Conservation (phyloP, 2,113 vertebrate genomes). For the Seriola rivoliana region DNA sequence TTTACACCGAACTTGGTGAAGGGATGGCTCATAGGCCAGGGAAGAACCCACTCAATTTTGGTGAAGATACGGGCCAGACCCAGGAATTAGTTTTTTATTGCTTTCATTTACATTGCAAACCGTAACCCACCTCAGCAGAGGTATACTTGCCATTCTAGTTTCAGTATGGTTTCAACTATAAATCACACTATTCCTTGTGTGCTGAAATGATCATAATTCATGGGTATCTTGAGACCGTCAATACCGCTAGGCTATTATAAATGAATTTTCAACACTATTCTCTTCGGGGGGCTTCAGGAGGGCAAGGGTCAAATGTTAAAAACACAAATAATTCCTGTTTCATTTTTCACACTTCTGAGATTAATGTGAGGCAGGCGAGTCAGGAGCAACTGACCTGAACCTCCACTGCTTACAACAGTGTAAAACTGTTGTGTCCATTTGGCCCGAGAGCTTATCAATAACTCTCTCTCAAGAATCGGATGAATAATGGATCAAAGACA, state of each 20-base stretch:
- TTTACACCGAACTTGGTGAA: no score
- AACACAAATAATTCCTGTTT: not conserved
- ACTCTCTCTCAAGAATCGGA: constrained; percentile 59
- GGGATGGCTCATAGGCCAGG: no score
- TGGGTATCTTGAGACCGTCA: not conserved
- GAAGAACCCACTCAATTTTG: no score
- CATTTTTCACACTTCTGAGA: not conserved
- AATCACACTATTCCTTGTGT: not conserved
- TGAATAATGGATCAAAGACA: constrained; percentile 85
- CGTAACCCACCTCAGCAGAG: no score
- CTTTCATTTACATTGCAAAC: no score
- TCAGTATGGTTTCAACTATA: not conserved
- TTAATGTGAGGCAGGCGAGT: not conserved
- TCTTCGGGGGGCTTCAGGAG: not conserved
- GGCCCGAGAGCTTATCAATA: constrained; percentile 67
- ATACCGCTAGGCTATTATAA: no score
- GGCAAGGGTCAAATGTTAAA: not conserved
- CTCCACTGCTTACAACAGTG: not conserved
- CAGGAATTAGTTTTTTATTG: no score
- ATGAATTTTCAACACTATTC: not conserved
- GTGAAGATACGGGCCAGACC: no score
- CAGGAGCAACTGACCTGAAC: constrained; percentile 7
- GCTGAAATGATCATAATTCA: not conserved
- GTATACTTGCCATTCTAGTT: no score
- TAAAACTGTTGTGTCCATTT: constrained; percentile 61